phyloP scores from a whole-genome alignment of 30 jellyfish, hydroid and myxozoan species.

The Cassiopea xamachana region DNA sequence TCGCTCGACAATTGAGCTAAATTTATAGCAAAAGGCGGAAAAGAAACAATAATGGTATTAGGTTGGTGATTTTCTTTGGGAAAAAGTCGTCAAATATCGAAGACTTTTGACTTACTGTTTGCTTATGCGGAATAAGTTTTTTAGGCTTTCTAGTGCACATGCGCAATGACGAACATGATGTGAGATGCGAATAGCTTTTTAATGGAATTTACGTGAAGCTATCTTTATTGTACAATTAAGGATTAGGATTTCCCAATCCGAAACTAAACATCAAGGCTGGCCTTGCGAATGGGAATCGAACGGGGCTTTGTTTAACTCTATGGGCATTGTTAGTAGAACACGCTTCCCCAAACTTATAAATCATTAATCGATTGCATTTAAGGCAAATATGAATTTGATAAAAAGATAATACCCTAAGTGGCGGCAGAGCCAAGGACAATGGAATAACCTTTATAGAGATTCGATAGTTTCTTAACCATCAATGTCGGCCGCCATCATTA shows the following conservation, averaged over 20 bases:
- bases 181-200: constrained; percentile 35
- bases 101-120: not conserved
- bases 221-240: constrained; percentile 57
- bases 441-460: not conserved
- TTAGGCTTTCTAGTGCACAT: not conserved
- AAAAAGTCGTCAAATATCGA: not conserved
- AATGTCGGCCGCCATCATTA: not conserved
- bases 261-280: constrained; percentile 34
- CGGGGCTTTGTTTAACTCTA: constrained; percentile 20
- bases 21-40: not conserved
- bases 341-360: constrained; percentile 30
- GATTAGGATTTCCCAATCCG: constrained; percentile 59
- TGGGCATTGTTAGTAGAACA: constrained; percentile 35
- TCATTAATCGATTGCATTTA: constrained; percentile 3
- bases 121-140: not conserved
- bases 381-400: not conserved
- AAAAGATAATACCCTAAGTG: not conserved
- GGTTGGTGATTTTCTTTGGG: not conserved
- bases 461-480: not conserved
- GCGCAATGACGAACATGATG: constrained; percentile 3
- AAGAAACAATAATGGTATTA: constrained; percentile 3
- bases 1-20: not conserved
- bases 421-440: constrained; percentile 12
- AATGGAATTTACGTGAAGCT: constrained; percentile 57
- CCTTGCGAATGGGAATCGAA: constrained; percentile 39